Percentiles rank a stretch among this genome's conserved stretches.
phyloP scores from a whole-genome alignment of 2,888 invertebrate species.

The Hydrotaea cyrtoneurina region DNA sequence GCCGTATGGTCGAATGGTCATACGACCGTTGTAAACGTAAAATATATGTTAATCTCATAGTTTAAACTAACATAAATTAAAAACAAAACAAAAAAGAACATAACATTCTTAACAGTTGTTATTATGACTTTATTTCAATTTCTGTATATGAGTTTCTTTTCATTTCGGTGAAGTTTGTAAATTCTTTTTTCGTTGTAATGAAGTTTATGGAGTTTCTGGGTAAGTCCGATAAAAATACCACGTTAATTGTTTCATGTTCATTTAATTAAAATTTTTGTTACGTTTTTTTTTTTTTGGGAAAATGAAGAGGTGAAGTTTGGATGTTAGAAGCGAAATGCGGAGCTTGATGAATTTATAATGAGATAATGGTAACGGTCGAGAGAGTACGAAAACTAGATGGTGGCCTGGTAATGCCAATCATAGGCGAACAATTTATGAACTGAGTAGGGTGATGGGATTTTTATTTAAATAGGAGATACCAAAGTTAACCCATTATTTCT shows the following conservation, averaged over 20 bases:
- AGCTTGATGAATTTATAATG: too few relatives aligned
- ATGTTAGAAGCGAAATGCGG: too few relatives aligned
- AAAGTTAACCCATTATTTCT: too few relatives aligned
- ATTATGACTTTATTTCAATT: constrained; percentile 50
- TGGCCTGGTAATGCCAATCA: too few relatives aligned
- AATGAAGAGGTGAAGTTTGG: constrained; percentile 12
- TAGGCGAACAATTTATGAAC: too few relatives aligned
- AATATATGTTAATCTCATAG: constrained; percentile 6
- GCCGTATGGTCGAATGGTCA: neutral
- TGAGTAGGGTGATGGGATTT: too few relatives aligned
- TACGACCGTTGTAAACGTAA: constrained; percentile 5
- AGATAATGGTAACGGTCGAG: too few relatives aligned
- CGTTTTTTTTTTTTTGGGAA: constrained; percentile 2
- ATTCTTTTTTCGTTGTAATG: constrained; percentile 8
- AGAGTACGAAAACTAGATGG: too few relatives aligned
- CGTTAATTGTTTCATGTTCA: constrained; percentile 64
- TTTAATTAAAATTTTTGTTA: constrained; percentile 58
- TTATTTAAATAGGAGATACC: too few relatives aligned
- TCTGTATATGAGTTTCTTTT: neutral
- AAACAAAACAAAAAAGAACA: constrained; percentile 6
- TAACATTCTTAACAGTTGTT: constrained; percentile 20
- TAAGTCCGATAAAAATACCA: constrained; percentile 48
- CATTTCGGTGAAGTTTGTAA: neutral
- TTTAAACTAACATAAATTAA: constrained; percentile 15
- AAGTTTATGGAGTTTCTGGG: constrained; percentile 5